Evolutionary conservation across 2,888 invertebrate genomes (phyloP), one percentile per base, ranked within the genome.

Genomic region (Priocnemis perturbator): DNA sequence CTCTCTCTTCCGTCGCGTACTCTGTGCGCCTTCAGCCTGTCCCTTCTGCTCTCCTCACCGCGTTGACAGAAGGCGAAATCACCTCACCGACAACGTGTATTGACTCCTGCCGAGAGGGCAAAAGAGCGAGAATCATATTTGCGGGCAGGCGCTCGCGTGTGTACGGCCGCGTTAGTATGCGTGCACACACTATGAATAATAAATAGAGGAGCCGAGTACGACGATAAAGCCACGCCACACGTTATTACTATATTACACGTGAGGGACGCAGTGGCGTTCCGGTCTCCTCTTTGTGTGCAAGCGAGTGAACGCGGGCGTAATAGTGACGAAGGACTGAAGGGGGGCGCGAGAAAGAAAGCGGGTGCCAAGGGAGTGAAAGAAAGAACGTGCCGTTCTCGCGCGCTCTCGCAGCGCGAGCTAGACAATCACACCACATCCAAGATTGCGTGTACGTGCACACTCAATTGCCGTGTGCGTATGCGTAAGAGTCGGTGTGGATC

Each of bases 191-290:
- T 65, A 71, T 76, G 78, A 82, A 82, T 83, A 84, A 85, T 81
- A 81, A 81, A 83, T 80, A 80, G 74, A 77, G 72, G 64, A 77
- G 76, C 62, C 74, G 73, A 9, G 77, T 65, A 61, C 69, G 65
- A 76, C 78, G 82, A 83, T 81, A 83, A 82, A 80, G 80, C 79
- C 74, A 68, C 71, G 75, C 76, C 71, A 76, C 79, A 81, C 78
- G 82, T 86, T 85, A 85, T 86, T 86, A 81, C 82, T 80, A 79
- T 81, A 81, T 83, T 83, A 82, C 82, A 81, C 83, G 80, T 75
- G 78, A 82, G 76, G 72, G 76, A 71, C 66, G 71, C 67, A 67
- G 61, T 53, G 57, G 5, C 57, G 69, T 58, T 69, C 30, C 30
- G 19, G 50, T 50, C 50, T 50, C 50, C 50, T 50, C 50, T 19